Percentiles rank a stretch among this genome's conserved stretches.
These are phyloP conservation scores for Spinus olivaceus DNA, from an alignment of 2,797 vertebrate species.

Conservation along the genomic window DNA sequence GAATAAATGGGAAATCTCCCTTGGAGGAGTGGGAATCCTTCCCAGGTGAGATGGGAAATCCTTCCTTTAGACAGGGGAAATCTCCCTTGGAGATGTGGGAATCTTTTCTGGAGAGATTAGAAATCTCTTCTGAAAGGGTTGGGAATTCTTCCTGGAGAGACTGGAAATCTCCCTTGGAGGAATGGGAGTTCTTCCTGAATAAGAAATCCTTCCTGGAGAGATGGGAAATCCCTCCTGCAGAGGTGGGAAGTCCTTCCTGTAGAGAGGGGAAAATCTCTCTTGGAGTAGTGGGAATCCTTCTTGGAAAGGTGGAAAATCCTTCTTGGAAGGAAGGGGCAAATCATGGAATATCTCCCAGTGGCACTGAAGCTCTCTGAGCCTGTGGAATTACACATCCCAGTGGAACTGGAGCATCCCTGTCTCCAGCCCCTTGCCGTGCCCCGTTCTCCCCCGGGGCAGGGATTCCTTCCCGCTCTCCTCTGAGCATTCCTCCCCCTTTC, in stretches of 20 bases:
- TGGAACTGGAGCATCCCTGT: not conserved
- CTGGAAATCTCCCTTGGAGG: not conserved
- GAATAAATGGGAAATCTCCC: rapidly evolving
- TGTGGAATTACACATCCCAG: not conserved
- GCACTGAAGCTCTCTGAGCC: not conserved
- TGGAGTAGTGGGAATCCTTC: too few relatives aligned
- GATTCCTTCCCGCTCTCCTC: not conserved
- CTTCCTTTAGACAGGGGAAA: too few relatives aligned
- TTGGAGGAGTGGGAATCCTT: not conserved
- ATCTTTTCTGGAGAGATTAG: not conserved
- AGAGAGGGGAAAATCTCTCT: too few relatives aligned
- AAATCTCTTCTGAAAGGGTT: too few relatives aligned
- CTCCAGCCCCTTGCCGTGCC: not conserved
- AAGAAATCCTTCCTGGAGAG: not conserved
- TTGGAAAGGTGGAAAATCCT: not conserved
- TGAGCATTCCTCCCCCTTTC: not conserved
- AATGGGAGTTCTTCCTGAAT: not conserved
- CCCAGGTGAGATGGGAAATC: not conserved
- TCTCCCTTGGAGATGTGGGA: not conserved
- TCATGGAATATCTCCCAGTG: not conserved
- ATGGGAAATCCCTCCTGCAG: not conserved
- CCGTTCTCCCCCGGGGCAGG: not conserved
- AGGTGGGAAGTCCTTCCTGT: not conserved
- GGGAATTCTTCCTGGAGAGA: not conserved
- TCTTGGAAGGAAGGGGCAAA: too few relatives aligned